Evolutionary conservation across 2,113 vertebrate species (phyloP), one percentile per base, ranked within the genome.

Genomic region (Ivindomyrus marchei): DNA sequence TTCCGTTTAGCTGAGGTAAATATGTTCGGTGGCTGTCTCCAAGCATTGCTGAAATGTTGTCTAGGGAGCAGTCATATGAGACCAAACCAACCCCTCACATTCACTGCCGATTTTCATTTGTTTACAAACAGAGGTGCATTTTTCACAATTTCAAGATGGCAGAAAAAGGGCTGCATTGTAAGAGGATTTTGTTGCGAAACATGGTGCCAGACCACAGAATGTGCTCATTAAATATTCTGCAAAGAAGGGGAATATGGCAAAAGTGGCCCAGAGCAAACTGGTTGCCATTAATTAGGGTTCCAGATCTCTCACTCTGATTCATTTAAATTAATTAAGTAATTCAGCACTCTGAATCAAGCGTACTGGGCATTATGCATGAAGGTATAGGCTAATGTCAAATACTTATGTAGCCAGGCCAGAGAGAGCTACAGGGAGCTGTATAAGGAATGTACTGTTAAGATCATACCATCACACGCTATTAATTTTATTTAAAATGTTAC

Each of bases 211-310:
- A 84, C 36, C 50, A 17, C 36, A 58, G 49, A 47, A 10, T 31
- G 15, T 49, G 39, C 77, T 89, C 80, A 85, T 85, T 89, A 89
- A 89, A 47, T 62, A 62, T 85, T n/a, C 39, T 46, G 80, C 17
- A 24, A 8, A 49, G 39, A 53, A n/a, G 83, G 46, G 56, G 80
- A 46, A 62, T 56, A 47, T 36, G 42, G 84, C 17, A 87, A 88
- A 92, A 91, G 10, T 93, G 90, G 90, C 90, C 90, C 89, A 92
- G 13, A 88, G 91, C 92, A 92, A 91, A 90, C 91, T 91, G 90
- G 91, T 94, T 89, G 84, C 88, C 91, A 92, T 94, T 93, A 94
- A 95, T 95, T 93, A 95, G 92, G 92, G 93, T 92, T 91, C 94
- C 89, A 90, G 90, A 92, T 89, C 91, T 91, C 90, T 88, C 89